These are phyloP conservation scores for Troides oblongomaculatus DNA, from an alignment of 2,888 invertebrate species.

Conservation along the genomic window DNA sequence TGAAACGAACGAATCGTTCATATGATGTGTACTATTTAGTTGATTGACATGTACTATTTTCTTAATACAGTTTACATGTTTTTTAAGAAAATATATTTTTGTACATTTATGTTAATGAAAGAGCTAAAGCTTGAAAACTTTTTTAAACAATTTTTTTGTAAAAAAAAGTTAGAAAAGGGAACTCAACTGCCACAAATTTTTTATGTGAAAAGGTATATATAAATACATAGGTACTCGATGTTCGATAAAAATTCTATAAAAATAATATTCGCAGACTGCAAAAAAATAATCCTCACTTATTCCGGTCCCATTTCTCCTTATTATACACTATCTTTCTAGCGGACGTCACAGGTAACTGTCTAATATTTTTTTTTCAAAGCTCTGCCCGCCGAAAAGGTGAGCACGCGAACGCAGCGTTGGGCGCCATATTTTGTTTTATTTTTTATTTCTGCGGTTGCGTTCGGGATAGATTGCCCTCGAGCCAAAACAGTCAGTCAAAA, in stretches of 20 bases:
- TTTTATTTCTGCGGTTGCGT: slow-evolving; percentile 62
- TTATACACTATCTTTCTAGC: slow-evolving; percentile 52
- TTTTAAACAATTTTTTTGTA: too few species aligned
- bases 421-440: slow-evolving; percentile 65
- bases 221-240: too few species aligned
- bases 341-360: slow-evolving; percentile 67
- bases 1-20: too few species aligned
- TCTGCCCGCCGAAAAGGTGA: slow-evolving; percentile 56
- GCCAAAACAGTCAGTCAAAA: slow-evolving; percentile 77
- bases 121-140: too few species aligned
- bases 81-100: too few species aligned
- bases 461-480: slow-evolving; percentile 62
- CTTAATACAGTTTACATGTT: too few species aligned
- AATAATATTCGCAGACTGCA: slow-evolving; percentile 33
- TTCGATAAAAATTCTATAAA: not conserved
- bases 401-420: slow-evolving; percentile 60
- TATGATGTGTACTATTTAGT: too few species aligned
- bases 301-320: slow-evolving; percentile 42
- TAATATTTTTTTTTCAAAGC: slow-evolving; percentile 62
- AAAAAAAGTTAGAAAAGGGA: too few species aligned
- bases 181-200: too few species aligned
- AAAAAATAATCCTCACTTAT: slow-evolving; percentile 37
- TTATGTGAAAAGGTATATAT: too few species aligned
- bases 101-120: too few species aligned
- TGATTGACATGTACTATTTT: too few species aligned